These are phyloP conservation scores for Dryadula phaetusa DNA, from an alignment of 2,888 invertebrate species.

Conservation along the genomic window DNA sequence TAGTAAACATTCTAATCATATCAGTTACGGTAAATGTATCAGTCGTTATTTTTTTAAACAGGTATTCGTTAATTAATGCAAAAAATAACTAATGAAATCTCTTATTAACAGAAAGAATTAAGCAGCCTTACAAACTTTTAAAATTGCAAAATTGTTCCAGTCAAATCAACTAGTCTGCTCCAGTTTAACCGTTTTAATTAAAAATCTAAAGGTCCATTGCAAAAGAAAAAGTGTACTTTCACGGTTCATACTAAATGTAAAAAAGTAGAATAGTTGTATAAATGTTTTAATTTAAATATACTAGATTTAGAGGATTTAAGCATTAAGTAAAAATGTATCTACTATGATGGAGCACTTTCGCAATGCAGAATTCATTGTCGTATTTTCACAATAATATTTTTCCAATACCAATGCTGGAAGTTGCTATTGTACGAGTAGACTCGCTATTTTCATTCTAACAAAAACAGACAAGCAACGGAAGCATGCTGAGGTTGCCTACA, in stretches of 20 bases:
- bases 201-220: conserved; percentile 15
- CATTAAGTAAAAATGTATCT: background rate
- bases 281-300: background rate
- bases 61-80: background rate
- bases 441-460: conserved; percentile 13
- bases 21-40: too few relatives aligned
- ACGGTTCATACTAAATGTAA: background rate
- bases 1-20: too few relatives aligned
- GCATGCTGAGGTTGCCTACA: background rate
- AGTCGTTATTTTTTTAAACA: background rate
- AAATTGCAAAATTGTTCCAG: conserved; percentile 16
- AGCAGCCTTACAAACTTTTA: conserved; percentile 7
- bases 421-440: background rate
- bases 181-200: conserved; percentile 17
- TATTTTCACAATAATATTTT: conserved; percentile 18
- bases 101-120: conserved; percentile 15
- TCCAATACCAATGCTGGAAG: background rate
- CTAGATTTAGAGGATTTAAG: background rate
- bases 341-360: too few relatives aligned
- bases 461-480: conserved; percentile 15
- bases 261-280: background rate
- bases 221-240: conserved; percentile 8
- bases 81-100: background rate
- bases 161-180: conserved; percentile 13
- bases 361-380: background rate